Evolutionary conservation across 2,888 invertebrate genomes (phyloP).

Genomic region (Xanthorhoe designata): DNA sequence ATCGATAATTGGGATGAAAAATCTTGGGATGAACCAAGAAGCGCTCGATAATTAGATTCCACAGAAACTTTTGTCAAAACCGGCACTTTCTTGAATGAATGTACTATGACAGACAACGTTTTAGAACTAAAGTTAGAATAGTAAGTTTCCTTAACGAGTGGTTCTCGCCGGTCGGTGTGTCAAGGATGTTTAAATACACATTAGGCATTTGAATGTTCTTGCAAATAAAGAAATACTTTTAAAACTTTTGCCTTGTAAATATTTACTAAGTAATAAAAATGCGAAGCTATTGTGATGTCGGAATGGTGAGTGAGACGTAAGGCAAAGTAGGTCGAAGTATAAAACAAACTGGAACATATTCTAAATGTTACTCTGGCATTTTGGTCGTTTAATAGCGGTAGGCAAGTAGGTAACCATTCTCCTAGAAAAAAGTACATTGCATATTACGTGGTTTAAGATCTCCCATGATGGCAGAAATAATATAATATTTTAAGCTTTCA

Average conservation of each 20-base stretch:
- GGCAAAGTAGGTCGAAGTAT: conserved; percentile 67
- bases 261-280: conserved; percentile 5
- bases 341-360: conserved; percentile 70
- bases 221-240: background rate
- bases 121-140: background rate
- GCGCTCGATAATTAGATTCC: no score
- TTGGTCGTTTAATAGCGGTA: conserved; percentile 56
- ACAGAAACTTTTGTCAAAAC: no score
- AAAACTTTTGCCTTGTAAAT: background rate
- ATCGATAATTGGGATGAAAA: no score
- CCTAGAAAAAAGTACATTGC: conserved; percentile 17
- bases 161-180: background rate
- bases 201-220: background rate
- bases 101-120: no score
- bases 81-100: no score
- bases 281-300: conserved; percentile 41
- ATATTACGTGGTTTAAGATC: conserved; percentile 21
- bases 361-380: conserved; percentile 80
- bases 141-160: background rate
- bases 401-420: conserved; percentile 33
- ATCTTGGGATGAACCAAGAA: no score
- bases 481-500: no score
- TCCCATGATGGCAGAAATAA: conserved; percentile 8
- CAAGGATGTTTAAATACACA: background rate
- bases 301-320: conserved; percentile 50